Evolutionary conservation across 2,888 invertebrate species (phyloP).

Genomic region (Idaea aversata): DNA sequence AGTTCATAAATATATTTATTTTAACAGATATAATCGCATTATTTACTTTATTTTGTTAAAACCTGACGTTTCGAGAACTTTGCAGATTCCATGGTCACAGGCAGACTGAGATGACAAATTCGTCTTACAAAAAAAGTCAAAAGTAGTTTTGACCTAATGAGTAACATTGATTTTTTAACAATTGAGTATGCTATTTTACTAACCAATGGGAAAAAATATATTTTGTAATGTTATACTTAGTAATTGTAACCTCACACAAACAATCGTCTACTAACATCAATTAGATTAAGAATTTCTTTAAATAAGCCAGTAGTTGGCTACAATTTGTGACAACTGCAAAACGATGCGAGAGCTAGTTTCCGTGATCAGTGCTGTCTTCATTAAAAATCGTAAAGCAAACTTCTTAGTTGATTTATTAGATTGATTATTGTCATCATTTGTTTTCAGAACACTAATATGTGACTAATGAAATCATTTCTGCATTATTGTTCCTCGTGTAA

Average conservation of each 20-base stretch:
- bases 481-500: neutral
- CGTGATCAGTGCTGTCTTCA: neutral
- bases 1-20: no score
- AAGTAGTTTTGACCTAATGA: no score
- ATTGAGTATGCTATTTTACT: no score
- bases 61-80: no score
- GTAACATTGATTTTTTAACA: no score
- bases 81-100: no score
- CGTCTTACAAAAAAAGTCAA: no score
- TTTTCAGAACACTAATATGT: no score
- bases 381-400: neutral
- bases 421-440: neutral
- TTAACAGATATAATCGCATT: no score
- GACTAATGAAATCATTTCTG: no score
- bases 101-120: no score
- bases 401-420: neutral
- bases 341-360: neutral
- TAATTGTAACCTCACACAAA: neutral
- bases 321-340: neutral
- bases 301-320: neutral
- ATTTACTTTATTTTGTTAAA: no score
- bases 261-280: neutral
- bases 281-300: neutral
- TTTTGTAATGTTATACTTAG: neutral
- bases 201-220: neutral